A percentile compares a stretch with the other conserved stretches of the same genome.
Conservation (phyloP, 2,113 vertebrate species). For the Cottus gobio region DNA sequence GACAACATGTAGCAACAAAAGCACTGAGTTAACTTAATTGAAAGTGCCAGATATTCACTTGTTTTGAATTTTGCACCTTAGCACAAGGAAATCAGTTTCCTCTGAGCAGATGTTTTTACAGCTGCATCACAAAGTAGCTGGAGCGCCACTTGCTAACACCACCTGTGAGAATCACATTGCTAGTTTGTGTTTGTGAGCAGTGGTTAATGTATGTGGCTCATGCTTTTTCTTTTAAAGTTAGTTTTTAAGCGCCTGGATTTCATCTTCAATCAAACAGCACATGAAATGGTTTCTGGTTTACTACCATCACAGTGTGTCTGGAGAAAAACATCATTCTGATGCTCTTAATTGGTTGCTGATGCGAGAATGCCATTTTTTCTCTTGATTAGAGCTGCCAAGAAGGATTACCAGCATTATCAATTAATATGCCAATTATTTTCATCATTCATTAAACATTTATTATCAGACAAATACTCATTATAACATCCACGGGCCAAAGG, state of each 20-base stretch:
- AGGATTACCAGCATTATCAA: background rate
- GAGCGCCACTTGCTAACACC: background rate
- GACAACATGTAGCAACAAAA: too few species aligned
- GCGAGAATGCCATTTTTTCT: background rate
- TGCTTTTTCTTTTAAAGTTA: background rate
- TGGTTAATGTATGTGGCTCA: background rate
- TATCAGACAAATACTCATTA: background rate
- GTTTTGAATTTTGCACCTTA: background rate
- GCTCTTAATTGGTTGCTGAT: background rate
- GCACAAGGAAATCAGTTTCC: background rate
- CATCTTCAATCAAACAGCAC: background rate
- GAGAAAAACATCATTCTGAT: background rate
- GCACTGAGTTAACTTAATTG: background rate
- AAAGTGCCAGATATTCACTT: background rate
- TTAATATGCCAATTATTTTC: too few species aligned
- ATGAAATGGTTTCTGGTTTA: background rate
- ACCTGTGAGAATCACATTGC: constrained; percentile 3
- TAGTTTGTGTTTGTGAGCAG: background rate
- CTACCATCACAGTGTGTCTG: background rate
- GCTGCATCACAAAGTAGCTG: constrained; percentile 14
- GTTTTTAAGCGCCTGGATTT: background rate
- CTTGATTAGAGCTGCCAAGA: background rate
- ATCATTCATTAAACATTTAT: background rate
- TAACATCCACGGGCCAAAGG: background rate
- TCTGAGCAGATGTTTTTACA: constrained; percentile 25